Evolutionary conservation across 2,113 vertebrate species (phyloP), one percentile per base, ranked within the genome.

Genomic region (Motacilla tschutschensis): DNA sequence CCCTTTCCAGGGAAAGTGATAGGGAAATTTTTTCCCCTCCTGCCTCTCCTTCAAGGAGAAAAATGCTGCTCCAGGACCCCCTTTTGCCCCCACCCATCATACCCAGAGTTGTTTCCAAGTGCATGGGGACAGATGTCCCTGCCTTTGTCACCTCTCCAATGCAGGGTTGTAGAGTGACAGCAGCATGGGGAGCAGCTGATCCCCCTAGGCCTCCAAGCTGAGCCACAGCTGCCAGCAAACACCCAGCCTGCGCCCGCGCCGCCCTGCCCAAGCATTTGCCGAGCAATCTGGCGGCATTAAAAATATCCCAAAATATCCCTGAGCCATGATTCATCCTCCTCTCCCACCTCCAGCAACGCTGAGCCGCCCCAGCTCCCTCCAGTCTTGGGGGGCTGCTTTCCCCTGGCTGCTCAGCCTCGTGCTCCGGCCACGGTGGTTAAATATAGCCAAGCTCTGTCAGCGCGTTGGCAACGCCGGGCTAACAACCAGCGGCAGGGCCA

Each of bases 231-330:
- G 86, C 82, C n/a, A 57, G 55, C 63, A 41, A 65, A 46, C 73
- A 46, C 69, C 57, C 76, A 50, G 47, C 66, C 38, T 48, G 41
- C 29, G 2, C 89, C 62, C 28, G 65, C 71, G 0, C 20, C 43
- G 5, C 83, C 85, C 86, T 59, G 66, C 67, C 51, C 72, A 40
- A 79, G 78, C 78, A 82, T 85, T 89, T 59, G 36, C 73, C 9
- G 25, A 79, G 70, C 79, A 84, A 92, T 80, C 87, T 87, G 74
- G 63, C 14, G 0, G 43, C 4, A 79, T 66, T 91, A 91, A 91
- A 93, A 93, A 91, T 83, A 86, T 62, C 82, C 73, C 53, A 67
- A 91, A 93, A 91, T 88, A 86, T 71, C 82, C 85, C 67, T 16
- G 69, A 71, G 81, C 63, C 3, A 36, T 91, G 88, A 83, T 79